Evolutionary conservation across 2,888 invertebrate genomes (phyloP), one percentile per base, ranked within the genome.

Genomic region (Pinctada fucata): DNA sequence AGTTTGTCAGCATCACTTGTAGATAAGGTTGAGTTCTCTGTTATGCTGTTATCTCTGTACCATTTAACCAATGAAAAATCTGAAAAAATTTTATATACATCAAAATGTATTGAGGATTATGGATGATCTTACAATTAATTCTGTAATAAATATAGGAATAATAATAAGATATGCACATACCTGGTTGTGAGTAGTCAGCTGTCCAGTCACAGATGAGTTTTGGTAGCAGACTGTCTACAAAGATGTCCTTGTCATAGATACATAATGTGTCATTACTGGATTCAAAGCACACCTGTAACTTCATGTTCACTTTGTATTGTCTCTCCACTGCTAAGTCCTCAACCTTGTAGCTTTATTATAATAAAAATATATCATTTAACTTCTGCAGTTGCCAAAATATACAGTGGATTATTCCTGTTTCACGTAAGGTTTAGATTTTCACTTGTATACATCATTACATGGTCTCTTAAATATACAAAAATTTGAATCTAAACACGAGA

Each of bases 121-220:
- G 31, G 31, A 31, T 31, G 31, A 31, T 31, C 31, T 0, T 31
- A 31, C 1, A 31, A 31, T 31, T 31, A 31, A 31, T 31, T 31
- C 31, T 31, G 31, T 31, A 31, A 31, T 31, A 31, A 31, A 31
- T 31, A 31, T 31, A 31, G 31, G 31, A 31, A 31, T 31, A 31
- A 31, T 31, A 31, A 31, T 31, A 31, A 31, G 31, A 31, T 31
- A 31, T 31, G 31, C 31, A 31, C 31, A 31, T 31, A 85, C 85
- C 68, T 48, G 69, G 64, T 49, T 81, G 71, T 45, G 75, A 73
- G 70, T 75, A 81, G 48, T 79, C 83, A 49, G 79, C 81, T 13
- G 65, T 75, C 72, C 79, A 72, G 45, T 71, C 71, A 78, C 84
- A 83, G n/a, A 77, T 68, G 31, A 52, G 63, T 51, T 81, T 84